Percentiles rank a stretch among this genome's conserved stretches.
phyloP scores from a whole-genome alignment of 2,113 vertebrate species.

The Microcebus ravelobensis region DNA sequence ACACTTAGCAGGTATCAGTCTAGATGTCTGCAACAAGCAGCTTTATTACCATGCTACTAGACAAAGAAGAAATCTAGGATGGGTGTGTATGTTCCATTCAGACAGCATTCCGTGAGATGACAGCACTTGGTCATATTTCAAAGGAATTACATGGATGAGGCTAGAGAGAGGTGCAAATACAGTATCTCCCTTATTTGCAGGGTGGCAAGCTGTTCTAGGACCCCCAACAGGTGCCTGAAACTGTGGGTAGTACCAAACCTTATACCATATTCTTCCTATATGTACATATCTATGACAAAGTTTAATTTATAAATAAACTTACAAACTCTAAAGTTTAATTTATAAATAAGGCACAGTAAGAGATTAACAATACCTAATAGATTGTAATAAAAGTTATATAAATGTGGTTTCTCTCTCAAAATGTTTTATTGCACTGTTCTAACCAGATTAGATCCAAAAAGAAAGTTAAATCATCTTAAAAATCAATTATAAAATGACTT shows the following conservation, averaged over 20 bases:
- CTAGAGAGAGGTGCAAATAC: background rate
- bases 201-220: background rate
- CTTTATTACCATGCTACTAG: background rate
- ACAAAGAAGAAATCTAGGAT: background rate
- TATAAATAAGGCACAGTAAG: background rate
- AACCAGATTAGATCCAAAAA: background rate
- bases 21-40: background rate
- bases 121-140: background rate
- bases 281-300: background rate
- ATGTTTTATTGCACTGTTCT: background rate
- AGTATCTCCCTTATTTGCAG: background rate
- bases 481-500: background rate
- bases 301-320: background rate
- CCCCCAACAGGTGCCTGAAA: background rate
- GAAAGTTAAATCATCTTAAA: background rate
- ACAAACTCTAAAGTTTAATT: background rate
- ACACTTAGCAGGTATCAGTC: background rate
- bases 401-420: background rate
- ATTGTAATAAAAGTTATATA: background rate
- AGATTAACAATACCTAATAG: background rate
- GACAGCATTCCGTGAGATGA: background rate
- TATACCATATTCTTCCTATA: background rate
- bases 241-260: background rate
- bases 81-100: background rate
- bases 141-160: background rate